Evolutionary conservation across 2,888 invertebrate genomes (phyloP).

Genomic region (Ormyrus pomaceus): DNA sequence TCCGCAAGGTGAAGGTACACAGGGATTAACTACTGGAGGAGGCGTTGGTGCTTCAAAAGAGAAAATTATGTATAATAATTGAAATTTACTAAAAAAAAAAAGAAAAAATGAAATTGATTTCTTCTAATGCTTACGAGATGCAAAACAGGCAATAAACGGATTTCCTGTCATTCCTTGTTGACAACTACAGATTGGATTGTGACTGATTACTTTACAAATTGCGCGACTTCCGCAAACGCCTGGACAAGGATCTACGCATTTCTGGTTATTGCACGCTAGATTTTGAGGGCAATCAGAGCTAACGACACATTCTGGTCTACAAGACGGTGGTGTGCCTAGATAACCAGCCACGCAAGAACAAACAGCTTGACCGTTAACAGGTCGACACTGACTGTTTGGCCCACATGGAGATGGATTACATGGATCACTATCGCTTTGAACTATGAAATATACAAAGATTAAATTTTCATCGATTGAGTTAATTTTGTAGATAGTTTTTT

Average conservation of each 20-base stretch:
- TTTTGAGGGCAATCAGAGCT: conserved; percentile 86
- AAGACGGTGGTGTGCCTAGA: conserved; percentile 86
- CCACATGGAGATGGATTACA: conserved; percentile 86
- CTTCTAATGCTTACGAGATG: conserved; percentile 72
- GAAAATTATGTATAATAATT: neutral
- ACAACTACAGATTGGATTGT: conserved; percentile 88
- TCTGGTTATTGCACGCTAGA: conserved; percentile 86
- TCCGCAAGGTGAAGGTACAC: conserved; percentile 82
- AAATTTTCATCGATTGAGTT: neutral
- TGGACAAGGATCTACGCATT: conserved; percentile 91
- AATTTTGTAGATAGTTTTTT: neutral
- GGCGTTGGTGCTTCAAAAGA: conserved; percentile 72
- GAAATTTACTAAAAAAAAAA: neutral
- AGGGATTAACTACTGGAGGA: conserved; percentile 72
- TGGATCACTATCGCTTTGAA: conserved; percentile 76
- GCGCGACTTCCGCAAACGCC: conserved; percentile 88
- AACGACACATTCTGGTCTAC: conserved; percentile 86
- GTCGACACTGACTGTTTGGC: conserved; percentile 86
- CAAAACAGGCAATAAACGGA: conserved; percentile 84
- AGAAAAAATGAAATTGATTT: no score
- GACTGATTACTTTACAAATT: conserved; percentile 86
- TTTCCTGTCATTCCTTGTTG: conserved; percentile 83
- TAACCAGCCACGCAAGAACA: conserved; percentile 82
- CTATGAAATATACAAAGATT: conserved; percentile 37
- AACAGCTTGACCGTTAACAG: conserved; percentile 83